Evolutionary conservation across 2,888 invertebrate genomes (phyloP).

Genomic region (Zaprionus bogoriensis): DNA sequence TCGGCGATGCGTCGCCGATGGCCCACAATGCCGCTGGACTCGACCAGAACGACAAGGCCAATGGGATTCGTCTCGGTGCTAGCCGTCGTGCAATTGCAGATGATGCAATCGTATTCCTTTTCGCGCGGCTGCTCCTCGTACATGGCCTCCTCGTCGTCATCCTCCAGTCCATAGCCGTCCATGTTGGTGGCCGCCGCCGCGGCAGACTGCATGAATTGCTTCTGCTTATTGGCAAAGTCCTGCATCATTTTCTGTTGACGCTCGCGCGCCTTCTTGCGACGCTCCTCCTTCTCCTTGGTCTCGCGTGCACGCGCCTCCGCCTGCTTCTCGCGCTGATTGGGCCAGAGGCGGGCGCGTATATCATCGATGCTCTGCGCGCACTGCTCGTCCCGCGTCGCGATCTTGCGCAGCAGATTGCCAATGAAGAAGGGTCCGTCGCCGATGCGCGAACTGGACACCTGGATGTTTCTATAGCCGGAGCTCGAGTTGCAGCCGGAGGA

Average conservation of each 20-base stretch:
- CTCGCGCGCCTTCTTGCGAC: constrained; percentile 92
- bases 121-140: constrained; percentile 85
- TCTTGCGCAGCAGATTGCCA: constrained; percentile 89
- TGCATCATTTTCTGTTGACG: constrained; percentile 96
- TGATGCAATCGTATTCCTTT: constrained; percentile 96
- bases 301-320: constrained; percentile 88
- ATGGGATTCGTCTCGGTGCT: constrained; percentile 92
- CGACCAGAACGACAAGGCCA: constrained; percentile 93
- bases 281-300: constrained; percentile 89
- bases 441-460: constrained; percentile 82
- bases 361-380: constrained; percentile 88
- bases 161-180: constrained; percentile 81
- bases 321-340: constrained; percentile 90
- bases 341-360: constrained; percentile 90
- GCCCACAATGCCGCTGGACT: constrained; percentile 94
- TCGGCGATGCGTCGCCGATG: constrained; percentile 85
- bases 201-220: constrained; percentile 93
- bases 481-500: no score
- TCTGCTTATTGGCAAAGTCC: constrained; percentile 95
- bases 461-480: constrained; percentile 71
- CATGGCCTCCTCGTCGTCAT: constrained; percentile 85
- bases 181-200: constrained; percentile 84
- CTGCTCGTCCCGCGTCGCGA: constrained; percentile 87
- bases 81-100: constrained; percentile 95
- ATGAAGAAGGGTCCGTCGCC: constrained; percentile 96